These are phyloP conservation scores for Halcyon smyrnensis DNA, from an alignment of 2,797 vertebrate species.

Conservation along the genomic window DNA sequence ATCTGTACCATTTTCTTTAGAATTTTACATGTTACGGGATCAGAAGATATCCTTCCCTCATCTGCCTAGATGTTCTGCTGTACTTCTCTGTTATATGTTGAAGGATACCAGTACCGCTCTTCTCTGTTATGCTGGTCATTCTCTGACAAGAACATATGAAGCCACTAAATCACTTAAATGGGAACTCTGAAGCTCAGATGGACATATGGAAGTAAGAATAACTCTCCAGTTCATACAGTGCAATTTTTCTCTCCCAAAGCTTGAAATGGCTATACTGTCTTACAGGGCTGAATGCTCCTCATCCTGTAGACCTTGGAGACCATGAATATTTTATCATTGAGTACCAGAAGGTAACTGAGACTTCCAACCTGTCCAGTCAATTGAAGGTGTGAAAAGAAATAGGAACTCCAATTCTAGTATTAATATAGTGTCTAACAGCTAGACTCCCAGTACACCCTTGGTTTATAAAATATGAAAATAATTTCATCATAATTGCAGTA, in stretches of 20 bases:
- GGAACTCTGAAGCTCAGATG: background rate
- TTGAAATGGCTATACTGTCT: background rate
- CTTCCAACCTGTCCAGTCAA: background rate
- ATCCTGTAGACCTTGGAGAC: background rate
- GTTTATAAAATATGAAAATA: background rate
- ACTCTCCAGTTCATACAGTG: background rate
- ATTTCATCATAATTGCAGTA: background rate
- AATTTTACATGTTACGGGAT: background rate
- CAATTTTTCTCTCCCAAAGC: background rate
- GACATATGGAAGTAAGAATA: background rate
- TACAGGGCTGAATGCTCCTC: background rate
- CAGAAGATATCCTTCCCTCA: background rate
- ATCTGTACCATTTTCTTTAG: background rate
- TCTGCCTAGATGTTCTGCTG: background rate
- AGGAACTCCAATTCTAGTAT: background rate
- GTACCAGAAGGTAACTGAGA: background rate
- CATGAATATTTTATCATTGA: fast-evolving
- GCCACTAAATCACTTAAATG: background rate
- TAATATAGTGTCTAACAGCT: background rate
- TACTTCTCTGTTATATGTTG: background rate
- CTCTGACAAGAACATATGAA: background rate
- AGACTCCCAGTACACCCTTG: background rate
- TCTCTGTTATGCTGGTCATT: background rate
- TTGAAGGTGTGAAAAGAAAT: background rate
- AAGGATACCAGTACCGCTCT: background rate